These are phyloP conservation scores for Pseudolaguvia tuberculata DNA, from an alignment of 2,113 vertebrate species.

Conservation along the genomic window DNA sequence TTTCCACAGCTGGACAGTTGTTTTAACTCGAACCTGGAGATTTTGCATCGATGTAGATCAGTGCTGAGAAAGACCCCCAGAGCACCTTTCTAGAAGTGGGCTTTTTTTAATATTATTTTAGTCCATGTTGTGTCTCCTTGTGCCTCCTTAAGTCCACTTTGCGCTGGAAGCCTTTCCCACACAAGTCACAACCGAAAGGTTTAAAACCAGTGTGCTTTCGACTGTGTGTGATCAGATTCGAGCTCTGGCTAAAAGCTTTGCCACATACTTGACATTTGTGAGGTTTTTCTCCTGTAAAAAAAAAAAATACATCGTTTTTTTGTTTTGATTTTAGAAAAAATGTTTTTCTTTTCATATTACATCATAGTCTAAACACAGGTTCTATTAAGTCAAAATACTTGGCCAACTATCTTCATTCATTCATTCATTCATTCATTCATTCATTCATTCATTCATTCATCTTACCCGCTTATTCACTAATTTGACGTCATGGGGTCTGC, in stretches of 20 bases:
- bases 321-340: not conserved
- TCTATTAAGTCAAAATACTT: not conserved
- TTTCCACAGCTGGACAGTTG: not conserved
- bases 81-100: not conserved
- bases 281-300: constrained; percentile 88
- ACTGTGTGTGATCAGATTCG: constrained; percentile 98
- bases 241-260: constrained; percentile 98
- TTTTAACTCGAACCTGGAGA: not conserved
- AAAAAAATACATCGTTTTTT: too few relatives aligned
- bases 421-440: not conserved
- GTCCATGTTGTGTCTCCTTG: constrained; percentile 91
- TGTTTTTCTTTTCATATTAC: not conserved
- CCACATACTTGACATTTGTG: constrained; percentile 99
- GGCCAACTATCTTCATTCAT: too few relatives aligned
- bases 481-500: too few relatives aligned
- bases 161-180: constrained; percentile 94
- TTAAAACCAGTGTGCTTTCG: constrained; percentile 98
- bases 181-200: constrained; percentile 93
- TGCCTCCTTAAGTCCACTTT: constrained; percentile 96
- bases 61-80: not conserved
- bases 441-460: too few relatives aligned
- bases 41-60: not conserved
- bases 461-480: too few relatives aligned
- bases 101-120: constrained; percentile 73
- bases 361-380: not conserved